Evolutionary conservation across 1,140 invertebrate genomes (phyloP).

Genomic region (Drosophila malerkotliana): DNA sequence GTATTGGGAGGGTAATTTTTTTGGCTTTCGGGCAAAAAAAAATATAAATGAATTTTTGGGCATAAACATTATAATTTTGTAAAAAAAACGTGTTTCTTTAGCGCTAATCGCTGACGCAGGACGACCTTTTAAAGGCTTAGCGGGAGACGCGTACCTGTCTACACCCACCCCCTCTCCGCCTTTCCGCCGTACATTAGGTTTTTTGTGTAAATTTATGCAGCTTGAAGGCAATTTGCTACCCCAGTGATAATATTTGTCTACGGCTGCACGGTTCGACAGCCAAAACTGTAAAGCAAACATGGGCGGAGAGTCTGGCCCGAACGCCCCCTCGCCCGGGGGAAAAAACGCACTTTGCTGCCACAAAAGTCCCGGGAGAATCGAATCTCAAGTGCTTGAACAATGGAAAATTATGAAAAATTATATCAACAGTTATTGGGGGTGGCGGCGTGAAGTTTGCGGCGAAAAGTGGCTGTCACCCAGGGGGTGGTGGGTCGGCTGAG

Average conservation of each 20-base stretch:
- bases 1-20: too few species aligned
- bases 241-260: constrained; percentile 73
- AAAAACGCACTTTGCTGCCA: constrained; percentile 71
- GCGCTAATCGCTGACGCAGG: constrained; percentile 56
- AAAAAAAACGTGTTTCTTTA: constrained; percentile 15
- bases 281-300: constrained; percentile 81
- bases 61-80: not conserved
- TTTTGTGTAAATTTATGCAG: constrained; percentile 81
- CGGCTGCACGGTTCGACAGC: constrained; percentile 81
- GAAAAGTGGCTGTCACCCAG: constrained; percentile 34
- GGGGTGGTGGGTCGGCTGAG: constrained; percentile 16
- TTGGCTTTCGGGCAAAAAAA: not conserved
- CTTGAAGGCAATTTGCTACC: constrained; percentile 65
- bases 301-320: constrained; percentile 29
- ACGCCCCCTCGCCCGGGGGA: constrained; percentile 25
- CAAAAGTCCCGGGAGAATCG: constrained; percentile 67
- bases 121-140: constrained; percentile 76
- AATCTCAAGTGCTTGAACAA: constrained; percentile 77
- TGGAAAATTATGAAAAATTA: constrained; percentile 83
- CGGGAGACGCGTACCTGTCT: constrained; percentile 54
- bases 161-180: constrained; percentile 1
- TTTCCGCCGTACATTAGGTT: constrained; percentile 15
- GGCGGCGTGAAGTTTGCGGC: constrained; percentile 43
- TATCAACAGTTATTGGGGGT: constrained; percentile 43
- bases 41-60: not conserved